Base-by-base conservation (phyloP, 2,888 invertebrate genomes). In the Stenichneumon culpator region DNA sequence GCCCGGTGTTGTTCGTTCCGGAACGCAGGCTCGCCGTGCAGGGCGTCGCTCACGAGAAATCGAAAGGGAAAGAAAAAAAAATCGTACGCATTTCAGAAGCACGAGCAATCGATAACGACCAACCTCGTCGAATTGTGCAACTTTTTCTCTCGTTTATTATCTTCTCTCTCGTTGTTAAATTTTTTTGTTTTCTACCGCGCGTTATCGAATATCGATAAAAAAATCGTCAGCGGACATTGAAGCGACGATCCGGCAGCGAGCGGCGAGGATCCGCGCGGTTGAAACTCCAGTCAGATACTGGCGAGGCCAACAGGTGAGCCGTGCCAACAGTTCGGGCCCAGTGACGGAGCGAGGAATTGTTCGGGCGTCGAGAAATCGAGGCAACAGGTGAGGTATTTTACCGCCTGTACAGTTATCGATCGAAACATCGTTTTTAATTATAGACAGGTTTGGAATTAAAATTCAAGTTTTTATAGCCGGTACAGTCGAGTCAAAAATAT, bases 281-380 rank as follows among this genome's bases (percentile, higher is more conserved):
- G 89, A 90, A 90, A 89, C 88, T 88, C 88, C 90, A 88, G 88
- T 87, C 89, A 88, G 89, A 89, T 89, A 92, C 91, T 91, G 88
- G 73, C 89, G 89, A 90, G 89, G 90, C 90, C 90, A 89, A 91
- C 89, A 89, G 92, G 92, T 92, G 92, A 92, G 91, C 90, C 88
- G 86, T 89, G 91, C 91, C 91, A 90, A 86, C 91, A 87, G 89
- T 90, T 91, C 89, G 89, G 87, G 74, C 79, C 86, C 92, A 92
- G 91, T 90, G 87, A 88, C 90, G 91, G 90, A 82, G 72, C 84
- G 80, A 85, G 89, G 87, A 81, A 86, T 84, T 88, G 81, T 84
- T 87, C 86, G 86, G 83, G 89, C 57, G 39, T 69, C 84, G 54
- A 28, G 60, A 73, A 14, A 39, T 57, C 57, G 11, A 39, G 89